Evolutionary conservation across 1,140 invertebrate species (phyloP).

Genomic region (Drosophila nigromelanica): DNA sequence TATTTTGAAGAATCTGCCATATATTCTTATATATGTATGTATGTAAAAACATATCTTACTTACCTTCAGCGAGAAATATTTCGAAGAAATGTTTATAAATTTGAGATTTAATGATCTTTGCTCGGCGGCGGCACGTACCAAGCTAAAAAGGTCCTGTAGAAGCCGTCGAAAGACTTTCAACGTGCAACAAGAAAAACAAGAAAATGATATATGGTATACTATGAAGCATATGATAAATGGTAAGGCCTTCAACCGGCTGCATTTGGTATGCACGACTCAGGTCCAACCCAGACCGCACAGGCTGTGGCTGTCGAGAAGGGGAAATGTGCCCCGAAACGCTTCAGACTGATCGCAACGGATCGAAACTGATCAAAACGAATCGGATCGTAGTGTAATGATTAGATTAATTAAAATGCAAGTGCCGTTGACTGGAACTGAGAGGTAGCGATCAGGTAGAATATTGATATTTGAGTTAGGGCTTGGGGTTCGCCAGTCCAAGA

Average conservation of each 20-base stretch:
- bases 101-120: slow-evolving; percentile 3
- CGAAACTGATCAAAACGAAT: slow-evolving; percentile 2
- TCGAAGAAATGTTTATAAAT: not conserved
- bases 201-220: slow-evolving; percentile 15
- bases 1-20: too few relatives aligned
- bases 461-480: too few relatives aligned
- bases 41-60: too few relatives aligned
- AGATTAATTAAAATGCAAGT: slow-evolving; percentile 19
- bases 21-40: too few relatives aligned
- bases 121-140: slow-evolving; percentile 20
- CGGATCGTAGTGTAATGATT: slow-evolving; percentile 1
- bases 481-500: too few relatives aligned
- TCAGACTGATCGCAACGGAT: not conserved
- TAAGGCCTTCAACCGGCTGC: not conserved
- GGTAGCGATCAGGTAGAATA: too few relatives aligned
- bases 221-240: slow-evolving; percentile 16
- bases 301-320: not conserved
- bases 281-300: slow-evolving; percentile 2
- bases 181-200: not conserved
- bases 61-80: too few relatives aligned
- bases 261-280: slow-evolving; percentile 11
- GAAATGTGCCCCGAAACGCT: not conserved
- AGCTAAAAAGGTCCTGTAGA: slow-evolving; percentile 1
- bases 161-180: not conserved
- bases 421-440: not conserved